Conservation (phyloP, 2,888 invertebrate genomes). For the Dusona sp. region DNA sequence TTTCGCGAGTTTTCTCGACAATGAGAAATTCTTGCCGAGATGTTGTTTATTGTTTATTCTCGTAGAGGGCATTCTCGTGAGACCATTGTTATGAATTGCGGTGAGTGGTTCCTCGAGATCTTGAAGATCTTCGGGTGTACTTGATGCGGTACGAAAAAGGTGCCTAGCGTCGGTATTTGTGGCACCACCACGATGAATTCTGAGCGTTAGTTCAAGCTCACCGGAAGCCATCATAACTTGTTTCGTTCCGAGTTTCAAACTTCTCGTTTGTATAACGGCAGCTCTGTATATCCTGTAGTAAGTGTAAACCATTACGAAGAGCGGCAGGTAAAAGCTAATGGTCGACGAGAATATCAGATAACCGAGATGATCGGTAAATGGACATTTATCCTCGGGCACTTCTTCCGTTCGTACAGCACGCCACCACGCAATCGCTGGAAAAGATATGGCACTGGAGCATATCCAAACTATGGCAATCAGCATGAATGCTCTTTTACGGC, state of each 20-base stretch:
- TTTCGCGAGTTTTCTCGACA: conserved; percentile 96
- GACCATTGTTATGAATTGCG: conserved; percentile 91
- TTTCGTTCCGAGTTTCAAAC: conserved; percentile 96
- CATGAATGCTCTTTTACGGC: conserved; percentile 92
- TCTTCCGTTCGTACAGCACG: conserved; percentile 93
- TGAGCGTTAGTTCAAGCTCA: conserved; percentile 93
- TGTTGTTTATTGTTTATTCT: conserved; percentile 88
- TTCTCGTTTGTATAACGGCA: conserved; percentile 96
- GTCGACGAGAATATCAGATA: conserved; percentile 99
- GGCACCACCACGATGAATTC: conserved; percentile 97
- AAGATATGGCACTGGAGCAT: conserved; percentile 98
- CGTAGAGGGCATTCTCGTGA: conserved; percentile 89
- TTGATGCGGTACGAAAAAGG: conserved; percentile 82
- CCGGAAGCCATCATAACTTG: conserved; percentile 94
- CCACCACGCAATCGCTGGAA: conserved; percentile 99
- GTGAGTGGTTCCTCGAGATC: conserved; percentile 90
- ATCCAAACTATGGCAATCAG: conserved; percentile 98
- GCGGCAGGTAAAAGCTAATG: conserved; percentile 98
- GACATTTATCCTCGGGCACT: conserved; percentile 94
- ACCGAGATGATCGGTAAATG: conserved; percentile 98
- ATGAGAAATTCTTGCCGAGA: conserved; percentile 94
- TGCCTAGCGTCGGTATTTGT: conserved; percentile 84
- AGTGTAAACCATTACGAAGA: conserved; percentile 99
- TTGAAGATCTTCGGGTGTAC: conserved; percentile 81
- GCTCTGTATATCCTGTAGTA: conserved; percentile 98